These are phyloP conservation scores for Anastrepha obliqua DNA, from an alignment of 1,140 invertebrate genomes.

Conservation along the genomic window DNA sequence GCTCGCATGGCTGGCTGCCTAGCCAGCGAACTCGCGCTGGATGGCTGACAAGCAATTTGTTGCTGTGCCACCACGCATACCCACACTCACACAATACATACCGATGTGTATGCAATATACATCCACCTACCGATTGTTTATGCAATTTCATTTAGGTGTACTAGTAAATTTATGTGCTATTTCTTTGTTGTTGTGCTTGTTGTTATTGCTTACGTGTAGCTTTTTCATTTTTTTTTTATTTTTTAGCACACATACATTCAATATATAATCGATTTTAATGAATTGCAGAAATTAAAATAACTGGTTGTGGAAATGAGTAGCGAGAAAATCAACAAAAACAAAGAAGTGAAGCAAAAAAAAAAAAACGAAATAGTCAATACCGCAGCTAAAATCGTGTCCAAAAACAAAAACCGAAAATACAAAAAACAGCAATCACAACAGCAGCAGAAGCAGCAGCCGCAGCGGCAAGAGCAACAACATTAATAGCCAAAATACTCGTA, in stretches of 20 bases:
- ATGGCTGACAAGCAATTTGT: constrained; percentile 29
- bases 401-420: constrained; percentile 1
- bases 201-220: background rate
- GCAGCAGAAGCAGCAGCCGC: background rate
- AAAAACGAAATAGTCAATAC: background rate
- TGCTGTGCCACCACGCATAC: constrained; percentile 2
- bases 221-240: background rate
- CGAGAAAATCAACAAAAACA: constrained; percentile 33
- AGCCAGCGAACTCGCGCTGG: background rate
- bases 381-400: background rate
- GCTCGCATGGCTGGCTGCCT: background rate
- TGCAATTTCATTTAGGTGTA: constrained; percentile 15
- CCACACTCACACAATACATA: background rate
- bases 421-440: background rate
- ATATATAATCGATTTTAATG: constrained; percentile 32
- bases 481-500: background rate
- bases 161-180: constrained; percentile 43
- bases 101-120: background rate
- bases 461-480: background rate
- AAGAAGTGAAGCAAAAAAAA: background rate
- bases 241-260: constrained; percentile 9
- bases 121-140: constrained; percentile 39
- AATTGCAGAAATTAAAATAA: constrained; percentile 51
- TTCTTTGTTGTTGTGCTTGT: constrained; percentile 5
- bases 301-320: constrained; percentile 29